Base-by-base conservation (phyloP, 1,140 invertebrate genomes). In the Drosophila jambulina region DNA sequence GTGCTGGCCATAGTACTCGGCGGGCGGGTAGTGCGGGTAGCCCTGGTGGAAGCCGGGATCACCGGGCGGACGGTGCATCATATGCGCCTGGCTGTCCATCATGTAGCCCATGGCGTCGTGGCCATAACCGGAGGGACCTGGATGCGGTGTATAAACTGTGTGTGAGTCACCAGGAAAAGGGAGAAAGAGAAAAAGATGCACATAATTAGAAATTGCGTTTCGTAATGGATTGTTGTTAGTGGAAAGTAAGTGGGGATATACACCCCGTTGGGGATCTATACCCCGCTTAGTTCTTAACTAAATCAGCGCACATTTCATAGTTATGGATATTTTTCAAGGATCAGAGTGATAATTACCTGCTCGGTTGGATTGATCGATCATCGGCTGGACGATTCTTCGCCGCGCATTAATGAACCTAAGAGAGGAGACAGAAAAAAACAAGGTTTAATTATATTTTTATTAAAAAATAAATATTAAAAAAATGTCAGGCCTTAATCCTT, bases 341-440 rank as follows among this genome's bases (percentile, higher is more conserved):
- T 27, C 7, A 43, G 38, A 58, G 4, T 27, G 17, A 85, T 90
- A 91, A 34, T 96, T 96, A 98, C 98, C 98, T 95, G 98, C 98
- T 96, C 98, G 96, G 95, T 99, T 99, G 93, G 98, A 99, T 95
- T 97, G 98, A 95, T 98, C 98, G 92, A 98, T 98, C 97, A 98
- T 98, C 58, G 97, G 97, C 93, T 98, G 98, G 78, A 99, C 97
- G 94, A 99, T 99, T 95, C 98, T 96, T 94, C 98, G 96, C 94
- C 98, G 96, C 92, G 98, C 98, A 94, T 99, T 99, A 93, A 99
- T 99, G 94, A 99, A 99, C 98, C 98, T 97, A 95, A 67, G 96
- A 92, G 95, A 88, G 92, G 65, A 77, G 51, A 91, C 61, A 77
- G 45, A 45, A 25, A 75, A 78, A 42, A 15, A 29, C 2, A 45